Evolutionary conservation across 2,888 invertebrate species (phyloP), one percentile per base, ranked within the genome.

Genomic region (Mesorhabditis belari): DNA sequence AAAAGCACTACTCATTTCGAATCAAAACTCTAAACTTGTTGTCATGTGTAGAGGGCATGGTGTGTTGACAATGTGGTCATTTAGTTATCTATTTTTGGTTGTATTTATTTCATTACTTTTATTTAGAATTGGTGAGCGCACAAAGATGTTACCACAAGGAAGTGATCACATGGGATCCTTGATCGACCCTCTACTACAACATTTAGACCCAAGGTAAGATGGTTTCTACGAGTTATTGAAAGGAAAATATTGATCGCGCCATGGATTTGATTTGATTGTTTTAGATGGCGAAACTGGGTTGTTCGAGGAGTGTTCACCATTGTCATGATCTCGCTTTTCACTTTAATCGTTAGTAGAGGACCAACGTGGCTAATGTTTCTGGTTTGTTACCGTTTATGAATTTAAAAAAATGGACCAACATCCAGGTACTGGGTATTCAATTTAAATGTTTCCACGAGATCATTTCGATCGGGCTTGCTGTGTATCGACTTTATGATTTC

Each of bases 361-460:
- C 96, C 98, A 12, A 85, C 95, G 70, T 93, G 93, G 66, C 86
- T 99, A 56, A 95, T 98, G 90, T 88, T 91, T 62, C 90, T 93
- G 80, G 96, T 98, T n/a, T n/a, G n/a, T n/a, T n/a, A 86, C 86
- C 88, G 28, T 60, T 51, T 57, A 44, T 17, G 50, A 27, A 26
- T 21, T 57, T 55, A 51, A 52, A 17, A 9, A 21, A n/a, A 19
- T 51, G 2, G 21, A 17, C 12, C n/a, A n/a, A n/a, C 81, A 83
- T 61, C 26, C 84, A 98, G 95, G 92, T 95, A 1, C 86, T 99
- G 74, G 86, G 90, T 60, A 92, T 99, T 2, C 98, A 99, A 87
- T 92, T 99, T 67, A 96, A 95, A 86, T 99, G 98, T 84, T 99
- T 98, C 84, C 91, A 92, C 83, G 98, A 99, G 85, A 98, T 99